phyloP scores from a whole-genome alignment of 92 coral and sea anemone species.

The Isaurus tuberculatus region DNA sequence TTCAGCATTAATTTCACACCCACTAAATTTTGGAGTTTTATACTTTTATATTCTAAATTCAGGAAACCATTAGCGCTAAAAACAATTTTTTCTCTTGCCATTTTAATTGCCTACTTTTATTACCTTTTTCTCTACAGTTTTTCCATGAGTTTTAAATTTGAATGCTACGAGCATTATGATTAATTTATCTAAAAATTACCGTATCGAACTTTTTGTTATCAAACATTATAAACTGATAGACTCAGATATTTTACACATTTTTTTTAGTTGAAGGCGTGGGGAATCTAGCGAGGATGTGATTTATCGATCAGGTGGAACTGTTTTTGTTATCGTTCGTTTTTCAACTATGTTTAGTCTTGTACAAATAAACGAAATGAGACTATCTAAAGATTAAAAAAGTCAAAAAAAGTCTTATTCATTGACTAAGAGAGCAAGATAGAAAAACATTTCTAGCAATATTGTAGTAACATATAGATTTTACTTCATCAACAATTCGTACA shows the following conservation, averaged over 20 bases:
- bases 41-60: conserved; percentile 39
- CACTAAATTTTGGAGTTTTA: conserved; percentile 48
- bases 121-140: background rate
- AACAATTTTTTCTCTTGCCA: conserved; percentile 23
- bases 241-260: background rate
- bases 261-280: background rate
- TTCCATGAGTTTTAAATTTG: background rate
- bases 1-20: conserved; percentile 11
- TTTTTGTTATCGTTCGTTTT: background rate
- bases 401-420: background rate
- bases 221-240: background rate
- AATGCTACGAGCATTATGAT: background rate
- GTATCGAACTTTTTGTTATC: conserved; percentile 39
- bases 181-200: background rate
- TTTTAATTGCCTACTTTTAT: conserved; percentile 25
- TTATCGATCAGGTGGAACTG: too few relatives aligned
- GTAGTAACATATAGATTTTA: background rate
- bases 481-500: background rate
- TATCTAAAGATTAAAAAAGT: background rate
- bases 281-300: background rate
- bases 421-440: background rate
- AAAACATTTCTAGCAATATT: background rate
- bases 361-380: conserved; percentile 2
- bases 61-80: conserved; percentile 43
- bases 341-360: background rate